Evolutionary conservation across 2,797 vertebrate species (phyloP), one percentile per base, ranked within the genome.

Genomic region (Urocyon cinereoargenteus): DNA sequence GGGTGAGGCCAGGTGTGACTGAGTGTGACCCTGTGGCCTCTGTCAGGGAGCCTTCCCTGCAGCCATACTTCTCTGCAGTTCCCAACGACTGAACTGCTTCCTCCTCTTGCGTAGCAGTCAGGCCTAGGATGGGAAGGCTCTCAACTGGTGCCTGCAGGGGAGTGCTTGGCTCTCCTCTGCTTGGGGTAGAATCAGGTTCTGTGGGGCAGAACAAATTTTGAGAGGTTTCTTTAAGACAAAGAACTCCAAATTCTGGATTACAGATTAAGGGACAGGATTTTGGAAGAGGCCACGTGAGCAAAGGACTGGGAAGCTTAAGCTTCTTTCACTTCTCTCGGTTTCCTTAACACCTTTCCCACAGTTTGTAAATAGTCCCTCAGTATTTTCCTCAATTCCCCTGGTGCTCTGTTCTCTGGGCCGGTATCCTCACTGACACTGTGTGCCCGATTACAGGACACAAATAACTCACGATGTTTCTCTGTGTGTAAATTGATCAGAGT

Each of bases 141-240:
- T 72, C 55, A 18, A 4, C 22, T 66, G 12, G 7, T 19, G 45
- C 34, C 34, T 8, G 81, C 21, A 24, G 0, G 5, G 12, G 14
- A 34, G 45, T 9, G n/a, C 31, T 73, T 61, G 16, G 6, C 1
- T 45, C 53, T 31, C 78, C 8, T 92, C 82, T 34, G 3, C n/a
- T 62, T 93, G 26, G 6, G 53, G 7, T 68, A 66, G 49, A 86
- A 62, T 3, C 4, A 61, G 15, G 21, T 75, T 90, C 18, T 64
- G 36, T 75, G 73, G 34, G 21, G 22, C 28, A 26, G 49, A 24
- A 88, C 34, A n/a, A 89, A 94, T 21, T 77, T 87, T 61, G 53
- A 86, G 53, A 87, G 15, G 6, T 87, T 83, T 84, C 72, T 94
- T 95, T 92, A 70, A 81, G n/a, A 61, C 59, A 45, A 85, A 57